Evolutionary conservation across 2,888 invertebrate species (phyloP).

Genomic region (Drosophila fungiperda): DNA sequence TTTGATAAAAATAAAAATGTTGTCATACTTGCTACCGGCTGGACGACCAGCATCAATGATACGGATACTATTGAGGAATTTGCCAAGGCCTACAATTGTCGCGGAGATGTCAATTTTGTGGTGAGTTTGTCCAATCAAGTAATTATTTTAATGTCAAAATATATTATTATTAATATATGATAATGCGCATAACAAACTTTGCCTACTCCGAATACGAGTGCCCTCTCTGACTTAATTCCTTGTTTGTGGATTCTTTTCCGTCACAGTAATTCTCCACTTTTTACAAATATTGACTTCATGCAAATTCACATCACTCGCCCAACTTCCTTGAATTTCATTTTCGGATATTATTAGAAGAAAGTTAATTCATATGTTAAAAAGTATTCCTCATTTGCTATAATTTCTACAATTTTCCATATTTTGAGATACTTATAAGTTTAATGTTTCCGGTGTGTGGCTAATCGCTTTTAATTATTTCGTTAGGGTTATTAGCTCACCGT

Average conservation of each 20-base stretch:
- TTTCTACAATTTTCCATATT: background rate
- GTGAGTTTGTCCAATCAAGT: conserved; percentile 59
- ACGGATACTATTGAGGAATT: conserved; percentile 74
- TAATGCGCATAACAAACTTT: background rate
- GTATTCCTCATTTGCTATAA: background rate
- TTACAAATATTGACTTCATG: background rate
- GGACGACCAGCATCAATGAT: conserved; percentile 82
- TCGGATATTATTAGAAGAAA: background rate
- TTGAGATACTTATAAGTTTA: background rate
- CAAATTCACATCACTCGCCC: background rate
- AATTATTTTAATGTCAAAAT: background rate
- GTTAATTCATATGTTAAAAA: background rate
- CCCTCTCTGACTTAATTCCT: background rate
- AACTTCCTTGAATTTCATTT: background rate
- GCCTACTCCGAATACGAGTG: background rate
- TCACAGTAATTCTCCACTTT: background rate
- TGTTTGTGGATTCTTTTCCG: background rate
- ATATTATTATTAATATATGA: too few species aligned
- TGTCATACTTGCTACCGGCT: conserved; percentile 83
- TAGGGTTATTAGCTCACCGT: background rate
- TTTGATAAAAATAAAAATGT: conserved; percentile 81
- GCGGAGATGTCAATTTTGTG: conserved; percentile 83
- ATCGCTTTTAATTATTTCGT: background rate
- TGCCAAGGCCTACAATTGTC: conserved; percentile 81
- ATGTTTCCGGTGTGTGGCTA: background rate